phyloP scores from a whole-genome alignment of 2,113 vertebrate species.

The Seriola dumerili region DNA sequence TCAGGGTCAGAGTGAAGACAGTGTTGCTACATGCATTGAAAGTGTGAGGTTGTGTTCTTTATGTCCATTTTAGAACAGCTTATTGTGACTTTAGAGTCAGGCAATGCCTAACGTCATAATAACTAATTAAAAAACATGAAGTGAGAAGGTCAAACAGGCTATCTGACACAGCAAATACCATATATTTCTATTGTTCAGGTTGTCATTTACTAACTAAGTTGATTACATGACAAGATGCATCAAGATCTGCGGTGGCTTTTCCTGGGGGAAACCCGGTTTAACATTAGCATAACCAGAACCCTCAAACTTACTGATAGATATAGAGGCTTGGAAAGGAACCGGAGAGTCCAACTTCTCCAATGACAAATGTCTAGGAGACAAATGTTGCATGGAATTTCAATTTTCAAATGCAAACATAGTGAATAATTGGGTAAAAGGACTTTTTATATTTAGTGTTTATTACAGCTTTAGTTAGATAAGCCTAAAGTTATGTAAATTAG shows the following conservation, averaged over 20 bases:
- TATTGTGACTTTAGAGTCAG: not conserved
- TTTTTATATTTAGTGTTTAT: not conserved
- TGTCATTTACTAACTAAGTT: too few relatives aligned
- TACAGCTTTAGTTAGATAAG: not conserved
- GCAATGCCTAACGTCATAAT: too few relatives aligned
- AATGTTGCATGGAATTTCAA: not conserved
- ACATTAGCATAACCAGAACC: not conserved
- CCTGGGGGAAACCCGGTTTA: not conserved
- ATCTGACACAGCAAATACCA: too few relatives aligned
- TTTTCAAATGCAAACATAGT: not conserved
- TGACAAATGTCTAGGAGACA: not conserved
- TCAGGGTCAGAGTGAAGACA: constrained; percentile 8
- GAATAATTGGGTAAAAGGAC: not conserved
- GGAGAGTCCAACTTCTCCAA: not conserved
- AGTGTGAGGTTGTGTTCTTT: not conserved
- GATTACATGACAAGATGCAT: too few relatives aligned
- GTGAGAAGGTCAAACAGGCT: too few relatives aligned
- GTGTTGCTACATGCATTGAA: not conserved
- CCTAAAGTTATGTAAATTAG: not conserved
- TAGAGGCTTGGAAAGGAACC: not conserved
- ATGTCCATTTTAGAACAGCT: not conserved
- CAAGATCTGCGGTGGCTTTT: not conserved
- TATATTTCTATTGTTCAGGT: too few relatives aligned
- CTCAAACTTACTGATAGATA: constrained; percentile 1
- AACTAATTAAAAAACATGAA: too few relatives aligned